These are phyloP conservation scores for Lottia scabra DNA, from an alignment of 2,888 invertebrate species.

Conservation along the genomic window DNA sequence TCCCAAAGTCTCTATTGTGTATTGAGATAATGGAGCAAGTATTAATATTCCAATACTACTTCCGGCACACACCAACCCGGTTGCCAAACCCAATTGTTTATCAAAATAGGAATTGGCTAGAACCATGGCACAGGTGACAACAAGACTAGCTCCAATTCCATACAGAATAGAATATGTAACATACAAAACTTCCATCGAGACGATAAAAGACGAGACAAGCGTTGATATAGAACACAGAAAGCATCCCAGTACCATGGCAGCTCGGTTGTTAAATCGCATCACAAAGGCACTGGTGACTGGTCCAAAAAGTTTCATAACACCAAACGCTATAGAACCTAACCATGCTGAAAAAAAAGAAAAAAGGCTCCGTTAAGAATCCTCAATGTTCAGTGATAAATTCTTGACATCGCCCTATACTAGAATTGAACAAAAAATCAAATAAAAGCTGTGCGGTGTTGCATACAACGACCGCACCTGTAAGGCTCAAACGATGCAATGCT, in stretches of 20 bases:
- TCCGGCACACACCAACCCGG: slow-evolving; percentile 54
- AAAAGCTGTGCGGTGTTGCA: too few species aligned
- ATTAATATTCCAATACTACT: slow-evolving; percentile 56
- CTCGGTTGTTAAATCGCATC: slow-evolving; percentile 43
- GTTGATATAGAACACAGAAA: slow-evolving; percentile 47
- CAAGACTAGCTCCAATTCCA: slow-evolving; percentile 55
- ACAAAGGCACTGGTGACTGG: slow-evolving; percentile 48
- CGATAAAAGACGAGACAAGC: slow-evolving; percentile 48
- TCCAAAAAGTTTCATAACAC: slow-evolving; percentile 54
- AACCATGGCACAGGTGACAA: slow-evolving; percentile 55
- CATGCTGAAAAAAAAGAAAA: slow-evolving; percentile 48
- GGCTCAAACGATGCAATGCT: too few species aligned
- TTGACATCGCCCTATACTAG: too few species aligned
- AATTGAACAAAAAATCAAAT: too few species aligned
- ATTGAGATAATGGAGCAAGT: slow-evolving; percentile 50
- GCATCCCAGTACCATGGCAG: slow-evolving; percentile 46
- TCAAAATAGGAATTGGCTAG: slow-evolving; percentile 54
- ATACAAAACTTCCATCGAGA: slow-evolving; percentile 42
- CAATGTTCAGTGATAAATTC: too few species aligned
- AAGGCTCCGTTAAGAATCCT: too few species aligned
- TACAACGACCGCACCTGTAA: too few species aligned
- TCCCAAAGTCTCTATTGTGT: slow-evolving; percentile 42
- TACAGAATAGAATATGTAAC: slow-evolving; percentile 52
- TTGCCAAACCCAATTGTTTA: slow-evolving; percentile 51
- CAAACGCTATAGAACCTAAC: slow-evolving; percentile 56